Evolutionary conservation across 1,140 invertebrate genomes (phyloP).

Genomic region (Asobara japonica): DNA sequence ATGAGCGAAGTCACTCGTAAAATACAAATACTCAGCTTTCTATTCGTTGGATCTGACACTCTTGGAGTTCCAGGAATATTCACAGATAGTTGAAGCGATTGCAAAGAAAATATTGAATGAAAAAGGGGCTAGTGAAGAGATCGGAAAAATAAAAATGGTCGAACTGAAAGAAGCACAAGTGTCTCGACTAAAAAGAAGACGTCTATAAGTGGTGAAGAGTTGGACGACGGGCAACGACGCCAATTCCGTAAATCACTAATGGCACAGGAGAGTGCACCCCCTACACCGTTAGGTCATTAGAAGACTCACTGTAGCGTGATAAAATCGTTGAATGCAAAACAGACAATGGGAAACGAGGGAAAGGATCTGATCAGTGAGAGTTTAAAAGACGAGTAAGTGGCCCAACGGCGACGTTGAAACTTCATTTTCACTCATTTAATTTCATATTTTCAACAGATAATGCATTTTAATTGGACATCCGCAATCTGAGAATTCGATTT

Average conservation of each 20-base stretch:
- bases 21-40: neutral
- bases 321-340: conserved; percentile 55
- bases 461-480: neutral
- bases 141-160: neutral
- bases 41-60: neutral
- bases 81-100: neutral
- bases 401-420: neutral
- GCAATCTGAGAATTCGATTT: neutral
- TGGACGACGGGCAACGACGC: conserved; percentile 35
- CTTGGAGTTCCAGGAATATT: neutral
- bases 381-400: conserved; percentile 6
- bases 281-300: conserved; percentile 50
- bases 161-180: neutral
- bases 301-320: conserved; percentile 54
- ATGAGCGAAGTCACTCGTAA: neutral
- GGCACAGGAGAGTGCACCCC: conserved; percentile 40
- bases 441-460: conserved; percentile 5
- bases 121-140: neutral
- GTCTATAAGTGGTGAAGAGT: neutral
- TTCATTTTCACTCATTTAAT: conserved; percentile 9
- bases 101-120: conserved; percentile 10
- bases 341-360: conserved; percentile 45
- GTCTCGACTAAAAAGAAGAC: neutral
- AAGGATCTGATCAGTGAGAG: conserved; percentile 11
- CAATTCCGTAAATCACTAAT: conserved; percentile 52